phyloP scores from a whole-genome alignment of 2,888 invertebrate species.

The Hoplodrina ambigua region DNA sequence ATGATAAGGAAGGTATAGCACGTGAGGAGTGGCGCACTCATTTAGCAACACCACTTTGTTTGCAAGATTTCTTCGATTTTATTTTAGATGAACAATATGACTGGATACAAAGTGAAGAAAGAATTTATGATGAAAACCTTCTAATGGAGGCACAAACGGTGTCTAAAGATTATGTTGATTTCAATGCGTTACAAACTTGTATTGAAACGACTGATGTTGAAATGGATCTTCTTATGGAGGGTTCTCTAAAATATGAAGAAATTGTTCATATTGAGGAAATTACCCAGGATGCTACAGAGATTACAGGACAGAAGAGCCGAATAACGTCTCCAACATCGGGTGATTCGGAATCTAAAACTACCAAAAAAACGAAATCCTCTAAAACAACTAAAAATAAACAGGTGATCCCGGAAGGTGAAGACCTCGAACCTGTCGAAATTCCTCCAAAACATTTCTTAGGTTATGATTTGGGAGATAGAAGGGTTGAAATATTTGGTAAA shows the following conservation, averaged over 20 bases:
- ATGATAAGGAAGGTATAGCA: slow-evolving; percentile 80
- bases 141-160: slow-evolving; percentile 69
- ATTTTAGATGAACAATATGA: slow-evolving; percentile 86
- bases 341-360: slow-evolving; percentile 72
- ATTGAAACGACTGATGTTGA: slow-evolving; percentile 76
- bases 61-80: slow-evolving; percentile 90
- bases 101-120: slow-evolving; percentile 86
- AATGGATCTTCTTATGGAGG: slow-evolving; percentile 82
- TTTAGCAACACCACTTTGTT: slow-evolving; percentile 86
- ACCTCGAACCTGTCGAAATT: slow-evolving; percentile 47
- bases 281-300: slow-evolving; percentile 56
- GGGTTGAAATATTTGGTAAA: slow-evolving; percentile 86
- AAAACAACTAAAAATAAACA: slow-evolving; percentile 62
- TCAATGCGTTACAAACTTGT: slow-evolving; percentile 73
- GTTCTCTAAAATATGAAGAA: slow-evolving; percentile 83
- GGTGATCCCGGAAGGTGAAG: slow-evolving; percentile 52
- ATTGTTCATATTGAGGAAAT: slow-evolving; percentile 66
- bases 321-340: slow-evolving; percentile 67
- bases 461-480: slow-evolving; percentile 83
- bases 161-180: slow-evolving; percentile 71
- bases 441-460: slow-evolving; percentile 78
- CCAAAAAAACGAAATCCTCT: slow-evolving; percentile 73
- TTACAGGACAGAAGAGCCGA: slow-evolving; percentile 44
- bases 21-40: slow-evolving; percentile 86
- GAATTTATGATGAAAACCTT: slow-evolving; percentile 75